These are phyloP conservation scores for Enteromius thamalakanensis DNA, from an alignment of 2,797 vertebrate genomes.

Conservation along the genomic window DNA sequence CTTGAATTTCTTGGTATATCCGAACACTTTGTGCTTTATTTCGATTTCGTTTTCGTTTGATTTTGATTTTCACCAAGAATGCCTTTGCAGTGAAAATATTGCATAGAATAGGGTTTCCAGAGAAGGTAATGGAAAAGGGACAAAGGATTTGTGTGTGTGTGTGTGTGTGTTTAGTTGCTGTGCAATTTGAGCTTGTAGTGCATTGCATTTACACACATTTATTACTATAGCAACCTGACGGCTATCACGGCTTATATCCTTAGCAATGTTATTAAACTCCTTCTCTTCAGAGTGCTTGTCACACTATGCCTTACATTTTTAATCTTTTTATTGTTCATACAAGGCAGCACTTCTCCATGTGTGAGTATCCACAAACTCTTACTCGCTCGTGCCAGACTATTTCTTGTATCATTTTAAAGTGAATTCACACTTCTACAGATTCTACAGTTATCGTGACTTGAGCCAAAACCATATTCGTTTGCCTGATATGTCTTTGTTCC, in stretches of 20 bases:
- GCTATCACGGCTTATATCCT: not conserved
- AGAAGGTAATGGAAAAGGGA: not conserved
- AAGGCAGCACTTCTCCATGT: not conserved
- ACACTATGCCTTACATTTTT: conserved; percentile 39
- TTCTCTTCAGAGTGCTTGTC: conserved; percentile 9
- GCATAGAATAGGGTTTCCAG: not conserved
- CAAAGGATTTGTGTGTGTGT: not conserved
- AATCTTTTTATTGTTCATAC: conserved; percentile 6
- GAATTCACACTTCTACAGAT: not conserved
- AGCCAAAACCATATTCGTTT: conserved; percentile 49
- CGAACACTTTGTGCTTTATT: conserved; percentile 37
- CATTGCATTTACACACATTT: conserved; percentile 19
- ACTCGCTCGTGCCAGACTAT: conserved; percentile 14
- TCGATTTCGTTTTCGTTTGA: not conserved
- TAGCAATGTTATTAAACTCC: conserved; percentile 5
- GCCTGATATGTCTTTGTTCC: conserved; percentile 47
- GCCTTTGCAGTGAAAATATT: conserved; percentile 39
- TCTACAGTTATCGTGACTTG: conserved; percentile 21
- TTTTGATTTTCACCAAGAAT: conserved; percentile 40
- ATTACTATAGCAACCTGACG: conserved; percentile 2
- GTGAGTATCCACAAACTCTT: conserved; percentile 1
- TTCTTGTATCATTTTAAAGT: not conserved
- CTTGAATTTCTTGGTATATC: not conserved
- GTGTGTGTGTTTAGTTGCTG: conserved; percentile 2
- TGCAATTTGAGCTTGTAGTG: conserved; percentile 26